Conservation (phyloP, 2,888 invertebrate species). For the Tricholauxania praeusta region DNA sequence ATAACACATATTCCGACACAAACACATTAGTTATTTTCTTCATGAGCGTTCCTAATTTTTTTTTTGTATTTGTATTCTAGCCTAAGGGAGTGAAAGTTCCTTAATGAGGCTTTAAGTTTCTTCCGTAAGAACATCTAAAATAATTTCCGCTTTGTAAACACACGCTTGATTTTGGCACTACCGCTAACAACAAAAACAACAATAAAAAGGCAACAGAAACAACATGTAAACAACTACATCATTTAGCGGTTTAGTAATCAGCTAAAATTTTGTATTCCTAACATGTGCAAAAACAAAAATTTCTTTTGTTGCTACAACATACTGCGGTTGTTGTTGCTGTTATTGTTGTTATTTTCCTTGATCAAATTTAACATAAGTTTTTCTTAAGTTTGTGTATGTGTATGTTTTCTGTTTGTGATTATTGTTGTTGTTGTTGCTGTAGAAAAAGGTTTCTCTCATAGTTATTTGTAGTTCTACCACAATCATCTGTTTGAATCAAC, state of each 20-base stretch:
- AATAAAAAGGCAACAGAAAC: background rate
- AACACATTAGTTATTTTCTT: no score
- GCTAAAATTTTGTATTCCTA: slow-evolving; percentile 42
- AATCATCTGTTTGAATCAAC: no score
- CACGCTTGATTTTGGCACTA: slow-evolving; percentile 10
- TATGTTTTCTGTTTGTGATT: no score
- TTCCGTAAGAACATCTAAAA: slow-evolving; percentile 25
- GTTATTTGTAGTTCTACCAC: no score
- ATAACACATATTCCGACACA: no score
- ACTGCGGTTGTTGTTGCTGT: slow-evolving; percentile 3
- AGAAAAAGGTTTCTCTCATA: no score
- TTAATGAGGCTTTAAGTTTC: slow-evolving; percentile 35
- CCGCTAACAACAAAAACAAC: background rate
- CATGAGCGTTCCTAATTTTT: background rate
- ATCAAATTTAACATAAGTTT: no score
- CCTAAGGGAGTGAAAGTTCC: slow-evolving; percentile 16
- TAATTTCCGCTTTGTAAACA: slow-evolving; percentile 35
- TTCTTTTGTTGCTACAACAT: no score
- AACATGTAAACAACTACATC: slow-evolving; percentile 22
- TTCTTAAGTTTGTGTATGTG: no score
- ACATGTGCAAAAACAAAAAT: slow-evolving; percentile 23
- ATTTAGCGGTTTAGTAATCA: slow-evolving; percentile 40
- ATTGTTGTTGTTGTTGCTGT: no score
- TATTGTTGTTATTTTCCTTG: background rate
- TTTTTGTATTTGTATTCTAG: background rate